Evolutionary conservation across 2,797 vertebrate species (phyloP).

Genomic region (Buphagus erythrorhynchus): DNA sequence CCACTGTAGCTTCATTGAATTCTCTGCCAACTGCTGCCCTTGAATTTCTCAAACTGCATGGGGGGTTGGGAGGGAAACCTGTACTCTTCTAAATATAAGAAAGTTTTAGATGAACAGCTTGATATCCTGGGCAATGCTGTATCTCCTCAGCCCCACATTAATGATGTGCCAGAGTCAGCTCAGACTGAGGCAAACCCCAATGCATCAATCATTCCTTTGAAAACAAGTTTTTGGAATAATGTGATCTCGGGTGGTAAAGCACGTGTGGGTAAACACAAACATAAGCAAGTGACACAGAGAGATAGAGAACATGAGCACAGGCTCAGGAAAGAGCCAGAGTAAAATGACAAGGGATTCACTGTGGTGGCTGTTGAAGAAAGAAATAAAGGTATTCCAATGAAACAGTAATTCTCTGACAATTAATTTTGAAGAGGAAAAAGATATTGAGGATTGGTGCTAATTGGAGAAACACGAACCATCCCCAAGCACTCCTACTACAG

Average conservation of each 20-base stretch:
- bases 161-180: background rate
- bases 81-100: background rate
- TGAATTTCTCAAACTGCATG: background rate
- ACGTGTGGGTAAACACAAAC: background rate
- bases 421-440: background rate
- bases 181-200: background rate
- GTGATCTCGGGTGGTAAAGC: background rate
- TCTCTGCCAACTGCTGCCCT: slow-evolving; percentile 13
- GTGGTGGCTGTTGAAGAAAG: background rate
- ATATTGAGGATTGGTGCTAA: background rate
- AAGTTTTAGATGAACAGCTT: background rate
- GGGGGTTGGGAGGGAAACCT: background rate
- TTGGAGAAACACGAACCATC: background rate
- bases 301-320: rapidly evolving
- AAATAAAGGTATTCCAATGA: background rate
- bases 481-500: background rate
- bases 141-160: background rate
- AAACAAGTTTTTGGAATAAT: background rate
- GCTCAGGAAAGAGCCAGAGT: background rate
- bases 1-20: background rate
- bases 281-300: background rate
- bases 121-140: background rate
- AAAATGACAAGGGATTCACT: background rate
- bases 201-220: background rate
- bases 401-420: background rate